Base-by-base conservation (phyloP, 2,797 vertebrate genomes). In the Galagoides demidoff region DNA sequence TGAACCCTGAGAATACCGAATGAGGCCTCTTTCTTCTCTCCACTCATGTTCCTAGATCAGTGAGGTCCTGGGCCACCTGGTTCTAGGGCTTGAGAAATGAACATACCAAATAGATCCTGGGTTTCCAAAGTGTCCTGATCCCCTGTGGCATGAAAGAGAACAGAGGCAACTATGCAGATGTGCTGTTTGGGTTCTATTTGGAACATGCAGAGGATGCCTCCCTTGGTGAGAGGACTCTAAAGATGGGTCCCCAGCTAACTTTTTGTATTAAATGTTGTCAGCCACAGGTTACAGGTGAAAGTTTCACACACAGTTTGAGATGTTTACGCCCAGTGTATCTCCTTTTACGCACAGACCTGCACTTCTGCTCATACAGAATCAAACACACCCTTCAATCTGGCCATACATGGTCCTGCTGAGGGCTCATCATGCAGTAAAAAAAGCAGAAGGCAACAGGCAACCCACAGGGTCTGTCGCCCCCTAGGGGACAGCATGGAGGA, bases 11-110 rank as follows among this genome's bases (percentile, higher is more conserved):
- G 79, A 3, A 83, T 71, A 31, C 19, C 7, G n/a, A 95, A 90
- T 0, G 29, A 74, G 49, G 63, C 68, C 66, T 94, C 88, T 37
- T 95, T 59, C 59, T 94, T 70, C 71, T 81, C 59, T 59, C 31
- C 22, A 45, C 77, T 96, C 97, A 96, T 95, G 76, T 66, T 87
- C 73, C 68, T 71, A 66, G 17, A 23, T 77, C 29, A 23, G 9
- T 12, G 43, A 86, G 29, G 57, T 37, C 59, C 74, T 25, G 23
- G 52, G 64, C 61, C 87, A 61, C 73, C 52, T 3, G 81, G 52
- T 73, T 88, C 59, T 29, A 90, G 84, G 37, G 34, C 25, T 88
- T 66, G 76, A 96, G 23, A 74, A 74, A 76, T 2, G n/a, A 55
- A 88, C 70, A 45, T 19, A 13, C 78, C 64, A 45, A 70, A 76